phyloP scores from a whole-genome alignment of 2,797 vertebrate genomes.

The Tauraco hartlaubi region DNA sequence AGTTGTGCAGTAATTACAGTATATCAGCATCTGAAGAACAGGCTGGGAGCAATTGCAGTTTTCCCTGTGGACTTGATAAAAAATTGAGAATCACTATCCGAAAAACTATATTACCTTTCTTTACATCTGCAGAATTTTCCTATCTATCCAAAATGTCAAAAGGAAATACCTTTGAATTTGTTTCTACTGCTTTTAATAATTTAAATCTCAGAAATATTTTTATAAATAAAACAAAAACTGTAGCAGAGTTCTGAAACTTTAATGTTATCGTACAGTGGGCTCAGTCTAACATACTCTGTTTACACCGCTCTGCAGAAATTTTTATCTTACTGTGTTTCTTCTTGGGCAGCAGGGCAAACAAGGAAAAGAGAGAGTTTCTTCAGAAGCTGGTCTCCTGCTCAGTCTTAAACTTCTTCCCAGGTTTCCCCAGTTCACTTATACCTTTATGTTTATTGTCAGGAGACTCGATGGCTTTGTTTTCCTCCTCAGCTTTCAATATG shows the following conservation, averaged over 20 bases:
- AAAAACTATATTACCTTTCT: conserved; percentile 42
- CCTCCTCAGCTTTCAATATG: background rate
- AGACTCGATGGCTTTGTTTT: background rate
- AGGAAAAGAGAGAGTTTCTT: background rate
- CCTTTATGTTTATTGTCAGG: background rate
- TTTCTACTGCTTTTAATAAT: conserved; percentile 67
- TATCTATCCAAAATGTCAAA: conserved; percentile 42
- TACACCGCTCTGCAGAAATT: conserved; percentile 31
- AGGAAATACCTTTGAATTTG: conserved; percentile 62
- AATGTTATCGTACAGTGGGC: background rate
- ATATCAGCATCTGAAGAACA: conserved; percentile 32
- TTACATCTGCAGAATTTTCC: conserved; percentile 44
- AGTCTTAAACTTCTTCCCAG: background rate
- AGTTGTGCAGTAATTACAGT: conserved; percentile 50
- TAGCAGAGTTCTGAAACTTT: conserved; percentile 52
- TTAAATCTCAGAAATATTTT: conserved; percentile 63
- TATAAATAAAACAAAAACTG: conserved; percentile 72
- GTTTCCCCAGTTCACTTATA: background rate
- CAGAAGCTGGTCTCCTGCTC: background rate
- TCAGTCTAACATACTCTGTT: conserved; percentile 20
- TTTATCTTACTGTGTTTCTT: background rate
- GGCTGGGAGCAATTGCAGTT: conserved; percentile 37
- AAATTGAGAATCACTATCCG: conserved; percentile 42
- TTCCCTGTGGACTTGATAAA: conserved; percentile 51
- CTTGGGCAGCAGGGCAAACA: background rate